Percentiles rank a stretch among this genome's conserved stretches.
Conservation (phyloP, 2,797 vertebrate genomes). For the Gallinago solitaria region DNA sequence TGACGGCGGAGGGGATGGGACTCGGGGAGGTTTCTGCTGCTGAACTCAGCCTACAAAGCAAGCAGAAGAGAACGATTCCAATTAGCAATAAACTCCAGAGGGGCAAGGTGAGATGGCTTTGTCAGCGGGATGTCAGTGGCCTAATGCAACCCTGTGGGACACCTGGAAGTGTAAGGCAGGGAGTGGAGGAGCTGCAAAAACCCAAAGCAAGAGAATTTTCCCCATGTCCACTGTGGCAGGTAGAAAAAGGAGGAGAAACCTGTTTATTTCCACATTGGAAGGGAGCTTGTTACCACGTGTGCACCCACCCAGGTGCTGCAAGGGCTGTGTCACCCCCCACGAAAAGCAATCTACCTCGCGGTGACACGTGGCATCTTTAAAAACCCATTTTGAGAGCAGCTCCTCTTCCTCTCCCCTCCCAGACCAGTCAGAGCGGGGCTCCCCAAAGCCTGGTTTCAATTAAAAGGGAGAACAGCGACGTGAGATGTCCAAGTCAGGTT, state of each 20-base stretch:
- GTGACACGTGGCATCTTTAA: neutral
- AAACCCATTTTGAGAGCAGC: neutral
- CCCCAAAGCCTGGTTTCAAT: neutral
- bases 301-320: neutral
- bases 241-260: neutral
- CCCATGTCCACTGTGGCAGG: neutral
- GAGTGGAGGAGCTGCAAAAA: neutral
- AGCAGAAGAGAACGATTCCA: neutral
- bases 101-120: rapidly evolving
- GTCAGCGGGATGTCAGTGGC: neutral
- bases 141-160: rapidly evolving
- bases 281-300: rapidly evolving
- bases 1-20: neutral
- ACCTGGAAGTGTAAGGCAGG: rapidly evolving
- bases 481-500: rapidly evolving
- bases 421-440: neutral
- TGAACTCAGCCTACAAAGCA: constrained; percentile 77
- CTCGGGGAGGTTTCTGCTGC: constrained; percentile 50
- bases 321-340: neutral
- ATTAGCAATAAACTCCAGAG: rapidly evolving
- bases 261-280: neutral
- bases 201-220: neutral
- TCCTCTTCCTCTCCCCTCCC: neutral
- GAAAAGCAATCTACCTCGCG: too few species aligned
- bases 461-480: neutral